A percentile compares a stretch with the other conserved stretches of the same genome.
phyloP scores from a whole-genome alignment of 2,113 vertebrate genomes.

The Toxotes jaculatrix region DNA sequence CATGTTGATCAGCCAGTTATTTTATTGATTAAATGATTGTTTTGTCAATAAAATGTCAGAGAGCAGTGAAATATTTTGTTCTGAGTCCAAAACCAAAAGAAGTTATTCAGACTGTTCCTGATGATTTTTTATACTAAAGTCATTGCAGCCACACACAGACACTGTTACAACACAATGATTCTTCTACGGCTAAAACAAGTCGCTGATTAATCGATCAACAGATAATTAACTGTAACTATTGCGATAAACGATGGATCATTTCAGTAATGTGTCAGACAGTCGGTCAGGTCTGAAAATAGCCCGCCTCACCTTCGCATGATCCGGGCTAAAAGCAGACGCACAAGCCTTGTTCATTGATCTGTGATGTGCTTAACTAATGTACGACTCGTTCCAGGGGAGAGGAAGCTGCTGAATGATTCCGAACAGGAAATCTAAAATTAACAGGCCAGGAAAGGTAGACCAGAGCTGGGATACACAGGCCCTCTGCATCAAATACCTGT shows the following conservation, averaged over 20 bases:
- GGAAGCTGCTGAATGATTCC: slow-evolving; percentile 20
- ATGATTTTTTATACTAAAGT: no score
- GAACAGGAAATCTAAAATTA: slow-evolving; percentile 46
- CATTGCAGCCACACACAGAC: no score
- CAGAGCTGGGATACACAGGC: not conserved
- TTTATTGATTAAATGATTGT: not conserved
- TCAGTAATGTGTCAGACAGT: no score
- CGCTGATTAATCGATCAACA: no score
- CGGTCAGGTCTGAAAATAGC: slow-evolving; percentile 36
- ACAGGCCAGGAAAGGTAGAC: not conserved
- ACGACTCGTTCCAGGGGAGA: slow-evolving; percentile 5
- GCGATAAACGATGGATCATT: no score
- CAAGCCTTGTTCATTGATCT: not conserved
- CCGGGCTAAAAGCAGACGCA: not conserved
- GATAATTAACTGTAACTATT: no score
- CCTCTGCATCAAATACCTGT: not conserved
- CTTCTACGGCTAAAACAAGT: no score
- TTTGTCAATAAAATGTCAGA: not conserved
- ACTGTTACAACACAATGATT: no score
- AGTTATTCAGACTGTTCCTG: no score
- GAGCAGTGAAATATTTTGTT: not conserved
- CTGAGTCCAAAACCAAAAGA: no score
- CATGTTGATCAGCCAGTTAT: not conserved
- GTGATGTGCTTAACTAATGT: not conserved
- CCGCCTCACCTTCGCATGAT: slow-evolving; percentile 36